Evolutionary conservation across 2,888 invertebrate genomes (phyloP).

Genomic region (Rhimphoctona megacephalus): DNA sequence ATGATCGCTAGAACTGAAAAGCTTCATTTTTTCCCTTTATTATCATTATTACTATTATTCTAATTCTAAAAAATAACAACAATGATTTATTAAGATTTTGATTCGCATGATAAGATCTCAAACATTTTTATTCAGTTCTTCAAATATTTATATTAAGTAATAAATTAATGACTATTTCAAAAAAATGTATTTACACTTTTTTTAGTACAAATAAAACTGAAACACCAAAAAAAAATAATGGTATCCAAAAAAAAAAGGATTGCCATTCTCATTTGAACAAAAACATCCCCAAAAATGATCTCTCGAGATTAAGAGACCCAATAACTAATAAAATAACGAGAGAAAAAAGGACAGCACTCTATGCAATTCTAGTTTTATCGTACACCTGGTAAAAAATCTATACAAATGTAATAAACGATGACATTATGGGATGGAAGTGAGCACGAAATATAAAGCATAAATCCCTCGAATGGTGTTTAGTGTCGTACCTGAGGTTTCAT

Average conservation of each 20-base stretch:
- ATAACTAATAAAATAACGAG: not conserved
- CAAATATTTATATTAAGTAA: not conserved
- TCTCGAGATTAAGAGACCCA: not conserved
- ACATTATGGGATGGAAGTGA: not conserved
- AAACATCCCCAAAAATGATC: not conserved
- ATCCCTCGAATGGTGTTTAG: conserved; percentile 12
- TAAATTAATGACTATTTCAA: no score
- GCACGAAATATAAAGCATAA: conserved; percentile 1
- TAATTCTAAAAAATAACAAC: not conserved
- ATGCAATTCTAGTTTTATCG: not conserved
- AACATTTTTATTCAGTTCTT: not conserved
- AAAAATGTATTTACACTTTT: no score
- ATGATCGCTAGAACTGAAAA: conserved; percentile 42
- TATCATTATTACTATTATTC: not conserved
- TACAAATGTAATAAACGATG: not conserved
- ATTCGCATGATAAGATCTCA: not conserved
- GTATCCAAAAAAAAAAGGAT: not conserved
- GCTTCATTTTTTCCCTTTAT: conserved; percentile 18
- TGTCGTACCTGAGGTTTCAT: not conserved
- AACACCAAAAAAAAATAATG: not conserved
- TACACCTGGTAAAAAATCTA: not conserved
- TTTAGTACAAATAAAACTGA: no score
- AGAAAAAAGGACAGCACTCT: not conserved
- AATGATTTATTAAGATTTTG: not conserved
- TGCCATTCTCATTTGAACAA: not conserved